Base-by-base conservation (phyloP, 2,113 vertebrate species). In the Myotis yumanensis region DNA sequence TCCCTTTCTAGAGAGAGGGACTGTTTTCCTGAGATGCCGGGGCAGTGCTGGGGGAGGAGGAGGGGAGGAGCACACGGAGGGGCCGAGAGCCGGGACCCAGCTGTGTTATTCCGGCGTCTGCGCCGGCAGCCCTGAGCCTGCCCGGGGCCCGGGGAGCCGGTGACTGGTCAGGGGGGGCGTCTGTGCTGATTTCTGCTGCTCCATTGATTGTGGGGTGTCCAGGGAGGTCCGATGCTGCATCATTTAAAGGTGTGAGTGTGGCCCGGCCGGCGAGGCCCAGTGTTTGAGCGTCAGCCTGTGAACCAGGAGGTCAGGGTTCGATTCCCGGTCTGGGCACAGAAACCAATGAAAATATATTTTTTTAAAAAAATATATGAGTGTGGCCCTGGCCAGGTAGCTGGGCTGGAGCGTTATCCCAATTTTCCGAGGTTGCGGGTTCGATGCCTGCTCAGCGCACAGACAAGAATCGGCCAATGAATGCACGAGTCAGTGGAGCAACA, bases 21-120 rank as follows among this genome's bases (percentile, higher is more conserved):
- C 16, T 9, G 4, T 23, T 79, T 76, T 72, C 73, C 46, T n/a
- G 62, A 40, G 22, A 4, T 28, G 30, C 59, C 18, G 18, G 18
- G 20, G 20, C 22, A 9, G 4, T 3, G 1, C 3, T 66, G 11
- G 32, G 69, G 71, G 35, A 18, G 64, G 14, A 11, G 71, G 84
- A 11, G 7, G 32, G 30, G 48, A 22, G 9, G 43, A 40, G 1
- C 4, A 40, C 40, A 40, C 40, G 28, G 5, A 22, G 8, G 37
- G 18, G 7, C 9, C 25, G 20, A 40, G 71, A 57, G 43, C 0
- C 0, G 11, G 0, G 30, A 54, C 3, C 57, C 15, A 9, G 4
- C 18, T 4, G 0, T 0, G 9, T 20, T 3, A 1, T 28, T 28
- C 7, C 7, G 18, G n/a, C n/a, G n/a, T 30, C 7, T 9, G 15